Evolutionary conservation across 2,113 vertebrate genomes (phyloP), one percentile per base, ranked within the genome.

Genomic region (Pseudonaja textilis): DNA sequence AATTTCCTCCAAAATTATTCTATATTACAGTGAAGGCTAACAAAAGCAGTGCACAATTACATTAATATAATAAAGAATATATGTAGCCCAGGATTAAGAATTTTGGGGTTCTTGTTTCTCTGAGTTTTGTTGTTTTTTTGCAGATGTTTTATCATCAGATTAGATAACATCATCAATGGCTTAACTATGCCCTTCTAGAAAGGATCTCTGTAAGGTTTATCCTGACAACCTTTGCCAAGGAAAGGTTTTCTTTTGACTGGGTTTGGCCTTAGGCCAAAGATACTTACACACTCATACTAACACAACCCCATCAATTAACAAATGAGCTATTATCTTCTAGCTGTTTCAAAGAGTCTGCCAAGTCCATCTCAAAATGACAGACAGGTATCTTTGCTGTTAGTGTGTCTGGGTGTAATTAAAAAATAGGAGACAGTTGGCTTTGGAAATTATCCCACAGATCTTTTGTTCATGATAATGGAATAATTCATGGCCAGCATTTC

Each of bases 401-500:
- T 87, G 61, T 92, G 86, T n/a, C 42, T 86, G 61, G 6, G 34
- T 81, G 34, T 81, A 47, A 42, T 86, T 87, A 88, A 88, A 91
- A 95, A 95, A 64, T 34, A 74, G 91, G 22, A 52, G 56, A 88
- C 1, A 54, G 57, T 55, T 88, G 47, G 59, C 85, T 26, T 23
- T 54, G 29, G 47, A 54, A 92, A 8, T 54, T n/a, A 54, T 88
- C 57, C 81, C 86, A 74, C 23, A 52, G 47, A 69, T 92, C 59
- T 92, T 92, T 92, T 85, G 74, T 86, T 93, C 85, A 69, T n/a
- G 23, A 55, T 90, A 90, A 87, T 64, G 34, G 89, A 87, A 93
- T 87, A 93, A 93, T 93, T 90, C 89, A 90, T 54, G 47, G 29
- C 91, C 23, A 12, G 86, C 57, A 18, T 88, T 92, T 88, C 57